phyloP scores from a whole-genome alignment of 2,888 invertebrate species.

The Acanthosepion esculentum region DNA sequence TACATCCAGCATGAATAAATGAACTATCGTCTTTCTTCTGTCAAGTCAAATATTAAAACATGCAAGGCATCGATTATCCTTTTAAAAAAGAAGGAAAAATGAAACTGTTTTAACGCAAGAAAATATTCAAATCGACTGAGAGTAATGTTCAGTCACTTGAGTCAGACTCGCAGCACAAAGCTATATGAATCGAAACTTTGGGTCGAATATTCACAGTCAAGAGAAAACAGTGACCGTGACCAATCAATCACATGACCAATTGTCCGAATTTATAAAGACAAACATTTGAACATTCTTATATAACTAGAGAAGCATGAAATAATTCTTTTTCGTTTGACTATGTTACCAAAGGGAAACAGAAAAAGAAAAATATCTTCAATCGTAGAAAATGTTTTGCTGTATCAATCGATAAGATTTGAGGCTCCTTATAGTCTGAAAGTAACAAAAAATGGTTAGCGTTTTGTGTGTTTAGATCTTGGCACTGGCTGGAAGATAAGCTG shows the following conservation, averaged over 20 bases:
- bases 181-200: background rate
- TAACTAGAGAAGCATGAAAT: background rate
- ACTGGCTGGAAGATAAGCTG: background rate
- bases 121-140: background rate
- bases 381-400: background rate
- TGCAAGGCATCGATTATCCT: background rate
- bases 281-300: background rate
- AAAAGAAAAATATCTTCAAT: background rate
- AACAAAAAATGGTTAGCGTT: background rate
- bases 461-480: background rate
- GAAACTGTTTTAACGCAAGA: background rate
- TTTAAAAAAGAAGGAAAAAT: background rate
- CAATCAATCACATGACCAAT: background rate
- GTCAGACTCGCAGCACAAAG: background rate
- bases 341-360: background rate
- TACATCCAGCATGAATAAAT: background rate
- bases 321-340: no score
- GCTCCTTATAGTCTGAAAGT: background rate
- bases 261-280: background rate
- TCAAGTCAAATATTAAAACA: background rate
- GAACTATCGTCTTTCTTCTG: background rate
- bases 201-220: background rate
- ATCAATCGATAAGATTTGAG: background rate
- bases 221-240: background rate
- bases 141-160: background rate